Base-by-base conservation (phyloP, 2,797 vertebrate genomes). In the Intellagama lesueurii region DNA sequence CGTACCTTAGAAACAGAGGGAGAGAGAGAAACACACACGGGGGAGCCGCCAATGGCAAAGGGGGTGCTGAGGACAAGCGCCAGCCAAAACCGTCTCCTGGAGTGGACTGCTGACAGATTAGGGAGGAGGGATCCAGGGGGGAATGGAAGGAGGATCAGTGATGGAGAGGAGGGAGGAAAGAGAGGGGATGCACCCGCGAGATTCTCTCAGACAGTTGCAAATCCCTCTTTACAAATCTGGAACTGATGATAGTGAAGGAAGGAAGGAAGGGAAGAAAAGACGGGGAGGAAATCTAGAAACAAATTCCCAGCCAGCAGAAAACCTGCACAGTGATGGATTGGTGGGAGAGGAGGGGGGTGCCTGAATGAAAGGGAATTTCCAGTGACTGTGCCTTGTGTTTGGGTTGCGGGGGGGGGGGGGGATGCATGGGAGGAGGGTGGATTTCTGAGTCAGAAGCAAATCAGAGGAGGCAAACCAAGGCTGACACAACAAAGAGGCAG, bases 401-500 rank as follows among this genome's bases (percentile, higher is more conserved):
- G 85, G 87, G 80, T 40, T 75, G n/a, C n/a, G 68, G 40, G n/a
- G 26, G 32, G 32, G 49, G 80, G 56, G 87, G 32, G 47, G 30
- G 17, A 44, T 22, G 82, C 66, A 64, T 28, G 35, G 82, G 76
- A 30, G 81, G 81, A 47, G 40, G 87, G 81, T 72, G 86, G 81
- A 8, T 69, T 91, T 89, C 89, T 22, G 81, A 30, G 80, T 30
- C 77, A 81, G 66, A 70, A 83, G 89, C 87, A 83, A 90, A 84
- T 82, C 76, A 22, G 76, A 49, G 83, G 14, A 90, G 87, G 83
- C 88, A 56, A 85, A 76, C 68, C 85, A 73, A 85, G 87, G 91
- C 88, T 88, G 91, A 91, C 93, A 87, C 85, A 94, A 92, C 94
- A 93, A 90, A 95, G 94, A 91, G 89, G 78, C 88, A 91, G 86